phyloP scores from a whole-genome alignment of 2,797 vertebrate genomes.

The Nannoperca australis region DNA sequence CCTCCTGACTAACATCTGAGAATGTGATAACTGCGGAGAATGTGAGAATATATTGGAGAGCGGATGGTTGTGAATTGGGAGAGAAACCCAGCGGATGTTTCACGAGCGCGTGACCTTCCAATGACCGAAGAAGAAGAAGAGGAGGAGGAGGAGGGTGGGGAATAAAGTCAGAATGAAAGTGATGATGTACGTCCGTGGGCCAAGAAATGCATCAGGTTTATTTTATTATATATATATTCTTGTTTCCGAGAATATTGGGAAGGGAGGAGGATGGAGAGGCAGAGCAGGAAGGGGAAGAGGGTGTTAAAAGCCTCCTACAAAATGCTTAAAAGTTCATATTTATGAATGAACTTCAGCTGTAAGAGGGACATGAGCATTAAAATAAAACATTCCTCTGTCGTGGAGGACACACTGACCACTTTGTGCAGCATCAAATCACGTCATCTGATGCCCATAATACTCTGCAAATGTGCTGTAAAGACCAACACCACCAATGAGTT shows the following conservation, averaged over 20 bases:
- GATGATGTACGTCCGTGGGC: constrained; percentile 7
- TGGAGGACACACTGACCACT: not conserved
- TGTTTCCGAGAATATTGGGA: constrained; percentile 13
- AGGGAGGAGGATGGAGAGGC: not conserved
- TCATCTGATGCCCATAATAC: not conserved
- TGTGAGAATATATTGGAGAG: constrained; percentile 75
- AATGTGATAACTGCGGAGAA: constrained; percentile 77
- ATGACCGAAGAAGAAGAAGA: constrained; percentile 42
- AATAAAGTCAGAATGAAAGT: constrained; percentile 27
- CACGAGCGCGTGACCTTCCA: constrained; percentile 44
- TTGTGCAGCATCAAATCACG: not conserved
- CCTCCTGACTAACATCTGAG: constrained; percentile 75
- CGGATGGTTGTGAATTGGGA: constrained; percentile 51
- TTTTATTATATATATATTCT: not conserved
- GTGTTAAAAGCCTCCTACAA: not conserved
- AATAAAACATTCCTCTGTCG: not conserved
- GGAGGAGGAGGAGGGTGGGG: not conserved
- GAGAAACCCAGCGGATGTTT: constrained; percentile 70
- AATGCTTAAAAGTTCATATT: not conserved
- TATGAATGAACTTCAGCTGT: not conserved
- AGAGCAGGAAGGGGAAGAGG: not conserved
- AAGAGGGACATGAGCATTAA: not conserved
- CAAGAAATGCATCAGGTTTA: constrained; percentile 27
- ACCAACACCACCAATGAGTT: too few species aligned
- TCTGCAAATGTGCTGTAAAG: not conserved